phyloP scores from a whole-genome alignment of 2,797 vertebrate genomes.

The Sus cebifrons region DNA sequence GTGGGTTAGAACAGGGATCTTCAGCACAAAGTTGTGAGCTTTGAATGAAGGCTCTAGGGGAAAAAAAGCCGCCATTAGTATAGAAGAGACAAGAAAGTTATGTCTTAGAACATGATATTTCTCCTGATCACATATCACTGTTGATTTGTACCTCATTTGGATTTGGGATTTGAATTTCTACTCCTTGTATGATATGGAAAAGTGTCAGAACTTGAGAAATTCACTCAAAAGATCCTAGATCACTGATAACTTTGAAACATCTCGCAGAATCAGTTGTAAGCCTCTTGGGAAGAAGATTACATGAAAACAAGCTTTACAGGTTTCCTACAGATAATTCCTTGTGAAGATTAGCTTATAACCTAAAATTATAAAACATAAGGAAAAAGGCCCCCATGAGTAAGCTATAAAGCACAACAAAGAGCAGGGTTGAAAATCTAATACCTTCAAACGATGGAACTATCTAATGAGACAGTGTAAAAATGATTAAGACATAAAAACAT shows the following conservation, averaged over 20 bases:
- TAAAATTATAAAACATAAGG: conserved; percentile 47
- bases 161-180: conserved; percentile 61
- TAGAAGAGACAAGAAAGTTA: neutral
- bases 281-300: neutral
- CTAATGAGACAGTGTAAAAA: neutral
- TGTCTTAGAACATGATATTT: conserved; percentile 28
- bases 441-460: neutral
- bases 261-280: conserved; percentile 12
- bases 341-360: conserved; percentile 14
- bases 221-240: neutral
- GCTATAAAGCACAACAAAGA: neutral
- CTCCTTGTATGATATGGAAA: neutral
- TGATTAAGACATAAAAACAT: neutral
- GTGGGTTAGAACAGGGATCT: neutral
- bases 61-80: neutral
- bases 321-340: neutral
- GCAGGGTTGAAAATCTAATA: neutral
- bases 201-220: conserved; percentile 52
- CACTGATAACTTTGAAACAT: neutral
- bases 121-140: neutral
- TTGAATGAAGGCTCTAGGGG: neutral
- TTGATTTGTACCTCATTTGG: neutral
- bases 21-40: neutral
- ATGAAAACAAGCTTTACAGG: neutral
- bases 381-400: neutral